phyloP scores from a whole-genome alignment of 2,888 invertebrate genomes.

The Crepidodera aurea region DNA sequence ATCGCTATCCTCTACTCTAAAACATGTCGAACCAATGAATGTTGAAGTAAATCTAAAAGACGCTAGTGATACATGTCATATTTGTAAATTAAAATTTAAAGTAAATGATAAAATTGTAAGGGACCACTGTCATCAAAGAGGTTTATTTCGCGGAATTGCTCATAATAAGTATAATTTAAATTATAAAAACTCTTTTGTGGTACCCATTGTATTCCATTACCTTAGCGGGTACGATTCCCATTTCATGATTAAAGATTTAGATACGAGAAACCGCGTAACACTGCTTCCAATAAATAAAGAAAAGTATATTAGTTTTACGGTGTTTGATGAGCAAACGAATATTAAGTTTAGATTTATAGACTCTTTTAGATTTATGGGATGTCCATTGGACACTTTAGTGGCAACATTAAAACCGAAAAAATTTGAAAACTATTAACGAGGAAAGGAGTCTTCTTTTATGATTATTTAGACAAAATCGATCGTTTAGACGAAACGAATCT shows the following conservation, averaged over 20 bases:
- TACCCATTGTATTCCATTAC: constrained; percentile 24
- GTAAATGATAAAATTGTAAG: background rate
- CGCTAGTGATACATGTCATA: background rate
- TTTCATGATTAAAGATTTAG: constrained; percentile 13
- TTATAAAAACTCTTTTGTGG: constrained; percentile 13
- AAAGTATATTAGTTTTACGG: constrained; percentile 7
- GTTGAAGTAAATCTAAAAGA: background rate
- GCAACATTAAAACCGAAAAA: constrained; percentile 44
- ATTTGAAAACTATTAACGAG: constrained; percentile 7
- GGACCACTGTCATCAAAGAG: constrained; percentile 29
- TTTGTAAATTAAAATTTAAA: background rate
- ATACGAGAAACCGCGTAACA: background rate
- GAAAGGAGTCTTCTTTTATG: constrained; percentile 37
- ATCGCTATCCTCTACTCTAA: background rate
- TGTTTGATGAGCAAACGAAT: background rate
- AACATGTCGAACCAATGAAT: background rate
- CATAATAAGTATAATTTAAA: constrained; percentile 29
- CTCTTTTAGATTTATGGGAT: constrained; percentile 46
- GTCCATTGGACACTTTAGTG: too few species aligned
- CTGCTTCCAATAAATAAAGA: constrained; percentile 13
- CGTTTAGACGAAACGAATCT: too few species aligned
- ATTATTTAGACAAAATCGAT: too few species aligned
- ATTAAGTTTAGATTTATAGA: constrained; percentile 19
- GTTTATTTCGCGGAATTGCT: constrained; percentile 10
- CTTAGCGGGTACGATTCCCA: constrained; percentile 13